Evolutionary conservation across 2,888 invertebrate genomes (phyloP).

Genomic region (Plebejus argus): DNA sequence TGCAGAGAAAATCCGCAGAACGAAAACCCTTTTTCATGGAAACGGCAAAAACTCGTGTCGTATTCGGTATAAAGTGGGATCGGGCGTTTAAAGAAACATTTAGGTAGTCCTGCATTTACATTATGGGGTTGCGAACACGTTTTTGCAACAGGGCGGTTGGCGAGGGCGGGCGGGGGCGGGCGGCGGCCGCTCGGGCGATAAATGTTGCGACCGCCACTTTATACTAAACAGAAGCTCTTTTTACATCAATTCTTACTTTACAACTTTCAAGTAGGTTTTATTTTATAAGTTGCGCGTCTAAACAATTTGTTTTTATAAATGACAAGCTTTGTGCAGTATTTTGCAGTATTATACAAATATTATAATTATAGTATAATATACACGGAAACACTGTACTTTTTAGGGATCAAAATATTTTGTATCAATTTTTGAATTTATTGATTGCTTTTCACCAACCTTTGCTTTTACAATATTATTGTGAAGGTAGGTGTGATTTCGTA

Average conservation of each 20-base stretch:
- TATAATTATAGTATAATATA: too few relatives aligned
- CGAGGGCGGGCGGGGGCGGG: neutral
- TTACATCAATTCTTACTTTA: neutral
- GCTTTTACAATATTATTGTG: too few relatives aligned
- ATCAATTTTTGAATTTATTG: too few relatives aligned
- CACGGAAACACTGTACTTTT: too few relatives aligned
- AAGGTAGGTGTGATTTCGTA: too few relatives aligned
- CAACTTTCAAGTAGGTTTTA: neutral
- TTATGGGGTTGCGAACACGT: slow-evolving; percentile 16
- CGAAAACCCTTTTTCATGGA: slow-evolving; percentile 5
- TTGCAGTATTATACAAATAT: too few relatives aligned
- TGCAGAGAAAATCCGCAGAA: neutral
- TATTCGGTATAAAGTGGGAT: slow-evolving; percentile 18
- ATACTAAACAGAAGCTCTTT: neutral
- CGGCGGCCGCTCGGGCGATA: neutral
- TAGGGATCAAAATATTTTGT: too few relatives aligned
- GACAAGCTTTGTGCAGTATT: too few relatives aligned
- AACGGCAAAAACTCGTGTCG: slow-evolving; percentile 16
- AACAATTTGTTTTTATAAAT: too few relatives aligned
- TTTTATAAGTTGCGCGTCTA: too few relatives aligned
- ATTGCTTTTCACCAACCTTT: too few relatives aligned
- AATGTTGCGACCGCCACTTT: slow-evolving; percentile 21
- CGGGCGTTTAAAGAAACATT: slow-evolving; percentile 20
- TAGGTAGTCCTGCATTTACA: slow-evolving; percentile 22
- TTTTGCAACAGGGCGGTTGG: slow-evolving; percentile 3